phyloP scores from a whole-genome alignment of 2,797 vertebrate species.

The Phoxinus dragarum region DNA sequence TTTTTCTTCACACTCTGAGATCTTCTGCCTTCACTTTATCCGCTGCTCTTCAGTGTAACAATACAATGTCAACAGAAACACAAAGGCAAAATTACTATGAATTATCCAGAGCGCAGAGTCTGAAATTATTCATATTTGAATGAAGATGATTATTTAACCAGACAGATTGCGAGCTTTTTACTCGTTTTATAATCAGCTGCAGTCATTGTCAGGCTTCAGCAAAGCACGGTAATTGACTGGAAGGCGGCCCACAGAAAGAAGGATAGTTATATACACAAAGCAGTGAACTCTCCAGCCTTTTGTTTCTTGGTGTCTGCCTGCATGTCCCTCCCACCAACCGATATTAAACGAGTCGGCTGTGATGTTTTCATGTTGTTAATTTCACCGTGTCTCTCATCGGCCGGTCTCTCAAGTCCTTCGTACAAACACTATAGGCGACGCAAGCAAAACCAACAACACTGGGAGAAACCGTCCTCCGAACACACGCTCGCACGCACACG shows the following conservation, averaged over 20 bases:
- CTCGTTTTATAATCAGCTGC: slow-evolving; percentile 46
- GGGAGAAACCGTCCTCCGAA: slow-evolving; percentile 13
- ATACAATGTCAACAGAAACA: slow-evolving; percentile 42
- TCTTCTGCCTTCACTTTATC: slow-evolving; percentile 20
- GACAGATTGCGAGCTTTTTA: slow-evolving; percentile 42
- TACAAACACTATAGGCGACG: slow-evolving; percentile 5
- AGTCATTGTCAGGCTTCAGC: slow-evolving; percentile 37
- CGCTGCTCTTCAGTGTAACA: slow-evolving; percentile 1
- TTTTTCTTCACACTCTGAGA: not conserved
- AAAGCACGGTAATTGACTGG: slow-evolving; percentile 30
- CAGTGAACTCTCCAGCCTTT: slow-evolving; percentile 40
- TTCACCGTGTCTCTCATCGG: slow-evolving; percentile 16
- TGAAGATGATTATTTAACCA: slow-evolving; percentile 51
- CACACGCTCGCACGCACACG: slow-evolving; percentile 16
- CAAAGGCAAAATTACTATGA: slow-evolving; percentile 35
- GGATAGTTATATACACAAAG: slow-evolving; percentile 46
- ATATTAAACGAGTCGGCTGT: slow-evolving; percentile 36
- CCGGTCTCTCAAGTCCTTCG: slow-evolving; percentile 11
- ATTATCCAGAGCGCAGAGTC: slow-evolving; percentile 34
- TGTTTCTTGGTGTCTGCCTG: slow-evolving; percentile 20
- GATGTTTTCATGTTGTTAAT: slow-evolving; percentile 39
- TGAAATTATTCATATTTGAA: slow-evolving; percentile 47
- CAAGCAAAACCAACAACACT: slow-evolving; percentile 16
- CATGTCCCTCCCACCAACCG: slow-evolving; percentile 21
- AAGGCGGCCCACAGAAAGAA: slow-evolving; percentile 34